Evolutionary conservation across 2,888 invertebrate species (phyloP).

Genomic region (Eristalis arbustorum): DNA sequence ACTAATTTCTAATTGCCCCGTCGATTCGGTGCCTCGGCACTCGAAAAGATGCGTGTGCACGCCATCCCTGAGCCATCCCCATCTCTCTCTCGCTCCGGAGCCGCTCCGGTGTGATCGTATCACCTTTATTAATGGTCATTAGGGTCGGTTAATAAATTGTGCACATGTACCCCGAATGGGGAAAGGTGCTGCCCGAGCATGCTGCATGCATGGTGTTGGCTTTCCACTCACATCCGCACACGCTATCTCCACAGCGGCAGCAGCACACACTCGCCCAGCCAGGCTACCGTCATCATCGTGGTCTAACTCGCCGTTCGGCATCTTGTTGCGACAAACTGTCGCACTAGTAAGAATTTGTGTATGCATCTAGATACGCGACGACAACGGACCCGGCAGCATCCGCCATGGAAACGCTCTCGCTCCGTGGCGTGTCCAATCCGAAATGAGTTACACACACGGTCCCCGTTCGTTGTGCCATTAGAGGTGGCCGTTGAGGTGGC

Average conservation of each 20-base stretch:
- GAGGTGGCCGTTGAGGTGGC: no score
- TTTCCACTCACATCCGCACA: constrained; percentile 57
- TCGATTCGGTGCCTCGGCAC: constrained; percentile 20
- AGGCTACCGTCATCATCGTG: constrained; percentile 7
- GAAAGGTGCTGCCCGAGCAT: constrained; percentile 5
- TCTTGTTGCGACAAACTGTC: constrained; percentile 68
- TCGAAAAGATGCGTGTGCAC: constrained; percentile 56
- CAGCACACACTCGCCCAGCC: neutral
- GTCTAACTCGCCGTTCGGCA: constrained; percentile 55
- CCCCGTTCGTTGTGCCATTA: no score
- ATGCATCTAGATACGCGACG: constrained; percentile 20
- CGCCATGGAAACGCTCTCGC: neutral
- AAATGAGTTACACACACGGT: constrained; percentile 57
- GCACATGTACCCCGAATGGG: constrained; percentile 39
- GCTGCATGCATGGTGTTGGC: constrained; percentile 56
- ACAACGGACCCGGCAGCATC: constrained; percentile 29
- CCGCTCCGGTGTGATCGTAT: constrained; percentile 58
- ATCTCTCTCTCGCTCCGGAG: neutral
- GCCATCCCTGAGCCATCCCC: constrained; percentile 8
- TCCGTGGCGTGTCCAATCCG: constrained; percentile 63
- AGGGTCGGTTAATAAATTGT: constrained; percentile 68
- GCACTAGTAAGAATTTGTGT: constrained; percentile 51
- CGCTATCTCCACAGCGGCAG: constrained; percentile 46
- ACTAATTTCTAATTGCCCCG: constrained; percentile 59
- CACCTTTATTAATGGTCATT: constrained; percentile 69